A percentile compares a stretch with the other conserved stretches of the same genome.
Conservation (phyloP, 1,140 invertebrate species). For the Semibalanus balanoides region DNA sequence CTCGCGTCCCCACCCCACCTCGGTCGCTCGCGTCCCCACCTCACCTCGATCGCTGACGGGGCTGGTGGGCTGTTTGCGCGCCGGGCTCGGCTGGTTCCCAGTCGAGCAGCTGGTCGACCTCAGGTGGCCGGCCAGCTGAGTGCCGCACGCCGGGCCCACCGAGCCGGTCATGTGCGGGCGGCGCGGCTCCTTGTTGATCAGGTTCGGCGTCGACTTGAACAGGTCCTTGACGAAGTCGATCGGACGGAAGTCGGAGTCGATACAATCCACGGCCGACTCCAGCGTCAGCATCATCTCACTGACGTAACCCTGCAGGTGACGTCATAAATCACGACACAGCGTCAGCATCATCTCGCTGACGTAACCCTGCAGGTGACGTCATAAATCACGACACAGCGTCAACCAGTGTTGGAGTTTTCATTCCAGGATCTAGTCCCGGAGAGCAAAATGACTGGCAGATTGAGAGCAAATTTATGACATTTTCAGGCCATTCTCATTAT, state of each 20-base stretch:
- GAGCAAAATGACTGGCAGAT: no score
- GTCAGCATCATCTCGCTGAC: constrained; percentile 94
- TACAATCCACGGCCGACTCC: constrained; percentile 82
- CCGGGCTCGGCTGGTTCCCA: constrained; percentile 5
- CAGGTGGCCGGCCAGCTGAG: constrained; percentile 6
- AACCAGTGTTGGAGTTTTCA: no score
- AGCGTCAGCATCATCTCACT: constrained; percentile 90
- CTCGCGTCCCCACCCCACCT: no score
- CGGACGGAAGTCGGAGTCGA: constrained; percentile 41
- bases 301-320: constrained; percentile 59
- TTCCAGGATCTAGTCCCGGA: no score
- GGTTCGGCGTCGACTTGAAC: constrained; percentile 87
- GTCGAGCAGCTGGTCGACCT: constrained; percentile 1
- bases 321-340: no score
- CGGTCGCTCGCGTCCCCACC: no score
- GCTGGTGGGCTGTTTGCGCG: not conserved
- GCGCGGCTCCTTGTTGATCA: constrained; percentile 67
- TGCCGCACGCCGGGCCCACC: constrained; percentile 19
- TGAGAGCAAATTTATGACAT: no score
- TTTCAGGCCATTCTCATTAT: no score
- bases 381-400: no score
- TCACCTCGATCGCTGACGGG: not conserved
- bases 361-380: constrained; percentile 50
- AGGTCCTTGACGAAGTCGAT: constrained; percentile 83
- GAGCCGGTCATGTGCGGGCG: not conserved